Evolutionary conservation across 2,113 vertebrate species (phyloP).

Genomic region (Rostratula benghalensis): DNA sequence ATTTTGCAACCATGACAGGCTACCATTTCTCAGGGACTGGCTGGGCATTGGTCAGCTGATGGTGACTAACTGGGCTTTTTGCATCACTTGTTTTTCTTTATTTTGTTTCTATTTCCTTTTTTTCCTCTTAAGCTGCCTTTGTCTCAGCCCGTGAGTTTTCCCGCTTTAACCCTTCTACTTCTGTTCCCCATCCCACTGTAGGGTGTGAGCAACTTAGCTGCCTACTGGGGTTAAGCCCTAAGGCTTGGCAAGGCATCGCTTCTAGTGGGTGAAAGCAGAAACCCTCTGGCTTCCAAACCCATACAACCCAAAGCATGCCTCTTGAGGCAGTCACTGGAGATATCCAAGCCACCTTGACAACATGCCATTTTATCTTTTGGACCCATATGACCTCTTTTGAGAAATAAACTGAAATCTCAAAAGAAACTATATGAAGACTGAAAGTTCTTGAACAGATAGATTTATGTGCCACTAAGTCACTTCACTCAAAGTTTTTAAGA

Average conservation of each 20-base stretch:
- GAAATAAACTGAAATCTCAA: not conserved
- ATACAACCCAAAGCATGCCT: rapidly evolving
- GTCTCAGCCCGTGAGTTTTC: not conserved
- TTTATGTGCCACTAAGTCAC: not conserved
- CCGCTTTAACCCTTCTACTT: not conserved
- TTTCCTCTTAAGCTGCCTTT: not conserved
- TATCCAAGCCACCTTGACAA: not conserved
- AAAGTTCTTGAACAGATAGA: not conserved
- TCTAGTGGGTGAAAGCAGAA: not conserved
- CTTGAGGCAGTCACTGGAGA: not conserved
- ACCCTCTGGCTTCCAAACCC: not conserved
- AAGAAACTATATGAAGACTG: not conserved
- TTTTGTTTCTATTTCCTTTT: not conserved
- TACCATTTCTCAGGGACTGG: not conserved
- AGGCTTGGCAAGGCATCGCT: not conserved
- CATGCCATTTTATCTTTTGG: not conserved
- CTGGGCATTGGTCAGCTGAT: not conserved
- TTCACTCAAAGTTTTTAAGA: not conserved
- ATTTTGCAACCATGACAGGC: not conserved
- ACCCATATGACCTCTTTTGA: not conserved
- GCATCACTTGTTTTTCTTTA: not conserved
- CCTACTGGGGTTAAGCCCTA: not conserved
- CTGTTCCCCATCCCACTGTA: not conserved
- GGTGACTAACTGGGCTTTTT: not conserved
- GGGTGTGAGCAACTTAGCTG: not conserved